Conservation (phyloP, 2,113 vertebrate species). For the Elachura formosa region DNA sequence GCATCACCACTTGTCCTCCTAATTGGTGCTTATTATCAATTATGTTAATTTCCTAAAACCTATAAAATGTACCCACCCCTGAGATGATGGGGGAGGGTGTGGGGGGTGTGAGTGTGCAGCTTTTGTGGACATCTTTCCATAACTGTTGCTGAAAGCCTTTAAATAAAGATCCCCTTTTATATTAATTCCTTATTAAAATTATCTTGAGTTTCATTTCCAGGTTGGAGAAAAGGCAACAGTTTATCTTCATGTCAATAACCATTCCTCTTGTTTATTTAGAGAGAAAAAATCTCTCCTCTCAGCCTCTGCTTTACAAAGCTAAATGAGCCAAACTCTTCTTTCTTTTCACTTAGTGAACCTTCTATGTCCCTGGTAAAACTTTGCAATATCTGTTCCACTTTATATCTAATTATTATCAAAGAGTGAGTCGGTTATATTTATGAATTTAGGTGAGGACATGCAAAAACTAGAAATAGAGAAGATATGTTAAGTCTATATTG, state of each 20-base stretch:
- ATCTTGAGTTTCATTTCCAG: background rate
- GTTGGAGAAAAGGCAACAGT: background rate
- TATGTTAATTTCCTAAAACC: background rate
- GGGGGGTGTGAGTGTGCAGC: accelerated
- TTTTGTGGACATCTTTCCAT: background rate
- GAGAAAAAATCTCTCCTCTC: background rate
- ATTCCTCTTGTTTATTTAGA: background rate
- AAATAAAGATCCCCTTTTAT: background rate
- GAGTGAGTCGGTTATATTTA: background rate
- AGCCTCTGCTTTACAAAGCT: background rate
- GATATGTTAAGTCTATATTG: background rate
- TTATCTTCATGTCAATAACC: background rate
- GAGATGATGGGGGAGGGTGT: too few species aligned
- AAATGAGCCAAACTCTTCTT: background rate
- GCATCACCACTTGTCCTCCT: background rate
- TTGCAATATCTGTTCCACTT: background rate
- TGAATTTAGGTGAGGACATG: background rate
- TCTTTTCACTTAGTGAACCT: background rate
- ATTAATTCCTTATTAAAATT: background rate
- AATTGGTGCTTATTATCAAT: background rate
- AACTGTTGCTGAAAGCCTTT: too few species aligned
- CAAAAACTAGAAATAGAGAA: background rate
- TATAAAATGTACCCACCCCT: too few species aligned
- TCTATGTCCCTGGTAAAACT: background rate
- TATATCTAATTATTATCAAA: background rate